Percentiles rank a stretch among this genome's conserved stretches.
Conservation (phyloP, 2,888 invertebrate genomes). For the Chymomyza amoena region DNA sequence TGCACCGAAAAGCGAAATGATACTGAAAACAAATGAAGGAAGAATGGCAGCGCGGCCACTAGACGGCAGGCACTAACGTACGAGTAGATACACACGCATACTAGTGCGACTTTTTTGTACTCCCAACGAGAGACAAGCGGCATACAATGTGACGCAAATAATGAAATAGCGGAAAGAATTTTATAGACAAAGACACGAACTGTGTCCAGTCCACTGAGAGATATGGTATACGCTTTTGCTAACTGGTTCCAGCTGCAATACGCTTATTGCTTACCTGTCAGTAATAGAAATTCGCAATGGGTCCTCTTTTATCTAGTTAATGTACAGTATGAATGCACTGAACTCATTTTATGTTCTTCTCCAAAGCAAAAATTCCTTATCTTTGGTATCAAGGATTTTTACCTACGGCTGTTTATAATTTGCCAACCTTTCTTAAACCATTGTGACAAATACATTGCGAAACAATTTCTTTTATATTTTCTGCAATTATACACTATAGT, state of each 20-base stretch:
- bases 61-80: slow-evolving; percentile 20
- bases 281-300: background rate
- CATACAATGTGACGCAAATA: background rate
- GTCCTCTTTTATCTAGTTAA: background rate
- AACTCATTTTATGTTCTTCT: too few relatives aligned
- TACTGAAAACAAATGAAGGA: slow-evolving; percentile 62
- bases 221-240: background rate
- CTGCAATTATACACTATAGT: background rate
- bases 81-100: slow-evolving; percentile 7
- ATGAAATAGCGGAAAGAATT: background rate
- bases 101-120: background rate
- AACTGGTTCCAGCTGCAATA: background rate
- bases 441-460: background rate
- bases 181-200: background rate
- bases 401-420: too few relatives aligned
- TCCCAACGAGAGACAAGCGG: background rate
- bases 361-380: too few relatives aligned
- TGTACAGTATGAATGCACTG: too few relatives aligned
- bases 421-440: background rate
- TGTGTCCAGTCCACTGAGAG: background rate
- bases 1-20: slow-evolving; percentile 58
- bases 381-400: too few relatives aligned
- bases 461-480: background rate
- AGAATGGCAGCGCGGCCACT: slow-evolving; percentile 48
- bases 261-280: too few relatives aligned